These are phyloP conservation scores for Halcyon badia DNA, from an alignment of 2,797 vertebrate species.

Conservation along the genomic window DNA sequence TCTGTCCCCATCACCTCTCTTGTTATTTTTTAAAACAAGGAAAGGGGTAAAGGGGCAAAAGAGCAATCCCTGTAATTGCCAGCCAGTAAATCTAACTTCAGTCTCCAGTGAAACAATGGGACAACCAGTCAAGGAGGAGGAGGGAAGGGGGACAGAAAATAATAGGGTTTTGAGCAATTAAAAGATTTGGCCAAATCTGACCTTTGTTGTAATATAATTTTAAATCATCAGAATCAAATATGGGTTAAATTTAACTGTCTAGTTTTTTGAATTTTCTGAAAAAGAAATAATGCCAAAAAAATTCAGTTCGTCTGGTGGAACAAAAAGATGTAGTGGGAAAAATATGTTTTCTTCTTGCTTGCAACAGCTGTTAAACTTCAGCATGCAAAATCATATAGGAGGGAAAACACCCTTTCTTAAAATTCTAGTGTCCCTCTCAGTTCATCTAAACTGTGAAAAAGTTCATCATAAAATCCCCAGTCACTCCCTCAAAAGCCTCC, in stretches of 20 bases:
- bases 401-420: neutral
- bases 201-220: neutral
- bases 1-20: neutral
- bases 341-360: constrained; percentile 37
- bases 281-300: constrained; percentile 27
- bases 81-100: constrained; percentile 39
- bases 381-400: neutral
- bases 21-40: constrained; percentile 23
- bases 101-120: constrained; percentile 23
- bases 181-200: neutral
- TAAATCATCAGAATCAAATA: neutral
- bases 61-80: constrained; percentile 28
- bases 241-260: neutral
- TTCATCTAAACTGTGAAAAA: constrained; percentile 7
- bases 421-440: neutral
- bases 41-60: constrained; percentile 28
- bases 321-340: constrained; percentile 14
- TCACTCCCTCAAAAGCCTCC: neutral
- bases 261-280: neutral
- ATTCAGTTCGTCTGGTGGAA: constrained; percentile 8
- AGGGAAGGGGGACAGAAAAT: neutral
- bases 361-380: constrained; percentile 59
- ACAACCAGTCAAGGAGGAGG: neutral
- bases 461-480: neutral
- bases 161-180: constrained; percentile 9